Percentiles rank a stretch among this genome's conserved stretches.
Conservation (phyloP, 2,797 vertebrate species). For the Megaceryle alcyon region DNA sequence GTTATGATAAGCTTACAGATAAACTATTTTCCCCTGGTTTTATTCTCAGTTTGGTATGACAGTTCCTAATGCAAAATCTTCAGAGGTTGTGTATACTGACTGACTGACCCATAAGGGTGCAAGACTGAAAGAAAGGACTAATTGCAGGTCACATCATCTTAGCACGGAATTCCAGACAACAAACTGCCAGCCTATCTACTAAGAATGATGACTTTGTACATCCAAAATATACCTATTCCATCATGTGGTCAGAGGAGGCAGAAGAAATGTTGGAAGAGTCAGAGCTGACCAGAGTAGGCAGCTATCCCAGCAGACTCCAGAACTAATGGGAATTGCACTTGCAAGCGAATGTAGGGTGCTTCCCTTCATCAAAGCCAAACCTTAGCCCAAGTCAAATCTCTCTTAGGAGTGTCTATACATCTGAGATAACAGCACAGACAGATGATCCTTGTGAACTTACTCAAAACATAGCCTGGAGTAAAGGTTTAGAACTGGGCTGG, state of each 20-base stretch:
- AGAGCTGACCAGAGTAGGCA: not conserved
- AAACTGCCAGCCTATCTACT: not conserved
- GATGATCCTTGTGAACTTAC: not conserved
- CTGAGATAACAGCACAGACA: not conserved
- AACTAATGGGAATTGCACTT: not conserved
- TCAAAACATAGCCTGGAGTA: not conserved
- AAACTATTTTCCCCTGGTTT: not conserved
- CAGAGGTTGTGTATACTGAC: not conserved
- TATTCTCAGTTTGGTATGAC: not conserved
- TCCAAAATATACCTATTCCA: not conserved
- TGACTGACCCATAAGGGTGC: not conserved
- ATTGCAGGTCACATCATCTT: not conserved
- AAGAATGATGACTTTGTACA: not conserved
- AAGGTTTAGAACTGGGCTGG: not conserved
- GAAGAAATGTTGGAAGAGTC: not conserved
- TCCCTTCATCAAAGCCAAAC: not conserved
- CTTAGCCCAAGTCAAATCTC: not conserved
- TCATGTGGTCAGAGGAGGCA: not conserved
- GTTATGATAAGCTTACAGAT: not conserved
- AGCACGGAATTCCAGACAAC: not conserved
- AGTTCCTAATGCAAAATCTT: not conserved
- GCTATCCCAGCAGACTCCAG: not conserved
- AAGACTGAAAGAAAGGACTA: not conserved
- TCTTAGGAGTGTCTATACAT: not conserved
- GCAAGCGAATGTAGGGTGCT: fast-evolving